These are phyloP conservation scores for Alca torda DNA, from an alignment of 2,797 vertebrate genomes.

Conservation along the genomic window DNA sequence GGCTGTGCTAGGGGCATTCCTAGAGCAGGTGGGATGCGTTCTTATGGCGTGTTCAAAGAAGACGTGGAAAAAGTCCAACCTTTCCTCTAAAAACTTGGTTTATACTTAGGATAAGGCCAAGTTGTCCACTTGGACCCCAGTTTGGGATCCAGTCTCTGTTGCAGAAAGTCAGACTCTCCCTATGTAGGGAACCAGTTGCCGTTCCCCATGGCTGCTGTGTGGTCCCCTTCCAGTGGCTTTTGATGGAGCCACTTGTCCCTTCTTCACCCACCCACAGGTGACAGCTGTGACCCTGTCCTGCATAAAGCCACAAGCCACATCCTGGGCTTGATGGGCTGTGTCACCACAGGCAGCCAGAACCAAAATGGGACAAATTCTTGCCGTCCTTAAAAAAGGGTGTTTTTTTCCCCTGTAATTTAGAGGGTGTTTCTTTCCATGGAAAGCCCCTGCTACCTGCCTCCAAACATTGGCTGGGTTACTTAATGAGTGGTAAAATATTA, in stretches of 20 bases:
- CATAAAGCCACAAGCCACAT: neutral
- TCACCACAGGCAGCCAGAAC: neutral
- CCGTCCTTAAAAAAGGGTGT: neutral
- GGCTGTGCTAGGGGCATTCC: neutral
- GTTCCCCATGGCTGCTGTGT: fast-evolving
- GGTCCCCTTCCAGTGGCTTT: neutral
- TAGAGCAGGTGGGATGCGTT: neutral
- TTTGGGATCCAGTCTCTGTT: neutral
- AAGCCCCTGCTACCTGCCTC: neutral
- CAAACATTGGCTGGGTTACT: neutral
- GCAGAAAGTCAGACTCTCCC: neutral
- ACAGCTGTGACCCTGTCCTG: neutral
- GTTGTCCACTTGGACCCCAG: too few species aligned
- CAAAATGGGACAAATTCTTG: neutral
- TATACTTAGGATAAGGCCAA: neutral
- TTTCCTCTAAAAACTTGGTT: neutral
- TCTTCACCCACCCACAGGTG: neutral
- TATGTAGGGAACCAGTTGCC: neutral
- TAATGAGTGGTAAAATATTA: neutral
- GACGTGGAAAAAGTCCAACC: neutral
- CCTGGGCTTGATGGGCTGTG: neutral
- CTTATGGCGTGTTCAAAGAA: fast-evolving
- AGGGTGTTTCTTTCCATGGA: neutral
- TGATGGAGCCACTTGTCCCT: neutral
- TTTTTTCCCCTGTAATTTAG: neutral